Conservation (phyloP, 2,888 invertebrate species). For the Leucophenga maculata region DNA sequence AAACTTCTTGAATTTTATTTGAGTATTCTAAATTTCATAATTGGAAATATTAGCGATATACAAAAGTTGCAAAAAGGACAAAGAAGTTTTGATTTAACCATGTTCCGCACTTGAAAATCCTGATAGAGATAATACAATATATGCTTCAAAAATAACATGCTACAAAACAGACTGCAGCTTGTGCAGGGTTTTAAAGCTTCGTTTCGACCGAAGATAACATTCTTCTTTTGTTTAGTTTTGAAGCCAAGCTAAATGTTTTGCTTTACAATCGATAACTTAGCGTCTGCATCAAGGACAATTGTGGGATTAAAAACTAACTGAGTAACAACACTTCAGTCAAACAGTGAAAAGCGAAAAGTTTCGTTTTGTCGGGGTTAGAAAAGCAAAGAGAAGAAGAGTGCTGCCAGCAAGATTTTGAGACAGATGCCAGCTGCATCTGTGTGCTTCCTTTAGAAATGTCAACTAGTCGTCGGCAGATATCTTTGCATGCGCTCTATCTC, state of each 20-base stretch:
- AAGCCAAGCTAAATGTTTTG: neutral
- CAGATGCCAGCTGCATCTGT: constrained; percentile 7
- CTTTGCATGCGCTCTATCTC: neutral
- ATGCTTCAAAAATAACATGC: too few species aligned
- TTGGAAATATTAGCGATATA: too few species aligned
- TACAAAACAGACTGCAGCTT: too few species aligned
- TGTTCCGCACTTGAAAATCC: too few species aligned
- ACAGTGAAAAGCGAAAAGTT: neutral
- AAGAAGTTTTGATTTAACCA: too few species aligned
- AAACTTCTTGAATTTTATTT: too few species aligned
- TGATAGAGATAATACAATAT: too few species aligned
- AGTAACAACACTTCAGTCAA: neutral
- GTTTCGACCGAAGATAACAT: too few species aligned
- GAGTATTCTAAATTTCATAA: too few species aligned
- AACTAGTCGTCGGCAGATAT: neutral
- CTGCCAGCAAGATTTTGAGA: neutral
- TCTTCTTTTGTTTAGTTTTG: too few species aligned
- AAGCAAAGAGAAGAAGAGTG: neutral
- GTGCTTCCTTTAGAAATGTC: neutral
- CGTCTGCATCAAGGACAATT: neutral
- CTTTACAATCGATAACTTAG: neutral
- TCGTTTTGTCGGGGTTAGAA: neutral
- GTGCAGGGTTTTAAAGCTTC: too few species aligned
- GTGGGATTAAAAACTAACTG: neutral
- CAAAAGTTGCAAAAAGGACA: too few species aligned